A percentile compares a stretch with the other conserved stretches of the same genome.
phyloP scores from a whole-genome alignment of 2,888 invertebrate genomes.

The Microplitis manilae region DNA sequence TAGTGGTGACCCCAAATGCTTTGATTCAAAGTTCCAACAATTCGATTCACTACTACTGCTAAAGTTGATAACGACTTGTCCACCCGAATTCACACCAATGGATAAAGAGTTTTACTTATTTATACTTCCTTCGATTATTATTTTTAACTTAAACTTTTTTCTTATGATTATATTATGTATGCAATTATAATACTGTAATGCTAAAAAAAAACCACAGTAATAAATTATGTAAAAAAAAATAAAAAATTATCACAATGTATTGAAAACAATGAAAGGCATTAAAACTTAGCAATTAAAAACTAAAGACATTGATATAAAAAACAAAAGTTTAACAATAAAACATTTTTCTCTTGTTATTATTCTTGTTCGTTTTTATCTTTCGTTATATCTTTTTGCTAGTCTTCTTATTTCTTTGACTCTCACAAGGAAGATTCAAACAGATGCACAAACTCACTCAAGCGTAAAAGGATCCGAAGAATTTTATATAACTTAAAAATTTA shows the following conservation, averaged over 20 bases:
- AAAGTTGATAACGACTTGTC: background rate
- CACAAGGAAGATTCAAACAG: background rate
- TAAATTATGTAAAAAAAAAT: background rate
- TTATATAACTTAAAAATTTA: background rate
- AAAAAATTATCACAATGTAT: background rate
- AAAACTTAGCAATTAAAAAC: background rate
- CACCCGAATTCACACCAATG: background rate
- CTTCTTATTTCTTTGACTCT: background rate
- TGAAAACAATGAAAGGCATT: background rate
- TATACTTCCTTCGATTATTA: background rate
- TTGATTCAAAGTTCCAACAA: slow-evolving; percentile 13
- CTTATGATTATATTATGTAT: too few species aligned
- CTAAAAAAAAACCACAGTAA: background rate
- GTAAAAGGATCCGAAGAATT: background rate
- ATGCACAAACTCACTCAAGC: background rate
- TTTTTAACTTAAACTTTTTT: background rate
- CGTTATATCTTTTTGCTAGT: background rate
- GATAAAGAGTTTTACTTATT: background rate
- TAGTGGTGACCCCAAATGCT: background rate
- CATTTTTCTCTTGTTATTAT: background rate
- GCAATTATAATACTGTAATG: too few species aligned
- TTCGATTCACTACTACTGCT: slow-evolving; percentile 13
- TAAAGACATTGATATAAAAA: background rate
- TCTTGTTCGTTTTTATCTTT: background rate
- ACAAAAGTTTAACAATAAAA: background rate